A percentile compares a stretch with the other conserved stretches of the same genome.
These are phyloP conservation scores for Drosophila sturtevanti DNA, from an alignment of 1,140 invertebrate genomes.

Conservation along the genomic window DNA sequence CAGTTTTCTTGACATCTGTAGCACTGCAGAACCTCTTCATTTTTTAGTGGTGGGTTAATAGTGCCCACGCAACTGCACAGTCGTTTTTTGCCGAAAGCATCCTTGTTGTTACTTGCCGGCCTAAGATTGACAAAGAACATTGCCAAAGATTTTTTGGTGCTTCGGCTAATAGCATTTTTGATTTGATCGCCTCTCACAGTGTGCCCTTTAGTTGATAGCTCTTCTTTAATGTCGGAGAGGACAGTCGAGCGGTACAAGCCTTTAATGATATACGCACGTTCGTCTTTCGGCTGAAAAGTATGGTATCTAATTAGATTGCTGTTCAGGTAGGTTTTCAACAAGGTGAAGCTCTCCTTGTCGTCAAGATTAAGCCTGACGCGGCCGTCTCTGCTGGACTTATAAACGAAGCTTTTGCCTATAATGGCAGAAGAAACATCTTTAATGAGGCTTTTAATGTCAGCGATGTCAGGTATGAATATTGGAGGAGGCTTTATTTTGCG, in stretches of 20 bases:
- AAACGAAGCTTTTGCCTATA: neutral
- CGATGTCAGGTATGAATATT: neutral
- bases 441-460: neutral
- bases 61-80: too few relatives aligned
- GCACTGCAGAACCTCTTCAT: too few relatives aligned
- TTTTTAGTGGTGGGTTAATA: too few relatives aligned
- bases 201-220: neutral
- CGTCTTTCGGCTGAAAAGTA: neutral
- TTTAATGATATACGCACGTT: neutral
- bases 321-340: neutral
- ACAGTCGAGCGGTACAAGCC: neutral
- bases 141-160: neutral
- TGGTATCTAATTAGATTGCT: neutral
- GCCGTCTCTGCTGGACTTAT: neutral
- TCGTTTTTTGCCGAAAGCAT: too few relatives aligned
- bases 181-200: neutral
- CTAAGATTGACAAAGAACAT: neutral
- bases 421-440: neutral
- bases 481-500: neutral
- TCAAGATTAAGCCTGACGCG: neutral
- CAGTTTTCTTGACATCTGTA: too few relatives aligned
- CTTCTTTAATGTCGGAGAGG: neutral
- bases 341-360: neutral
- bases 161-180: neutral
- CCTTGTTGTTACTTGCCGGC: neutral